These are phyloP conservation scores for Tor tambroides DNA, from an alignment of 2,113 vertebrate species.

Conservation along the genomic window DNA sequence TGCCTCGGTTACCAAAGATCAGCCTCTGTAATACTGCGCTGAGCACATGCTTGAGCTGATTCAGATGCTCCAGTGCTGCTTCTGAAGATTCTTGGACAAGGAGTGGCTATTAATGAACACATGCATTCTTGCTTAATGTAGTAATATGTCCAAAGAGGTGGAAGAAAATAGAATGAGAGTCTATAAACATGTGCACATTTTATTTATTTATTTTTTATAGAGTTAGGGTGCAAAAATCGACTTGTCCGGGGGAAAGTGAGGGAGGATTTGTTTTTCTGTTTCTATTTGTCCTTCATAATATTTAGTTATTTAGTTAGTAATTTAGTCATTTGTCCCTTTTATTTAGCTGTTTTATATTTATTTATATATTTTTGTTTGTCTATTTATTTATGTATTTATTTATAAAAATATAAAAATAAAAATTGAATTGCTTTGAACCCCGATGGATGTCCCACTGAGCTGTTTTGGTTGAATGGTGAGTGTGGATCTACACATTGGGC, in stretches of 20 bases:
- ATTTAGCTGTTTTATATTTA: too few relatives aligned
- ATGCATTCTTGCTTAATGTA: not conserved
- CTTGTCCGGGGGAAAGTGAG: not conserved
- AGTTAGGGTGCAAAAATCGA: not conserved
- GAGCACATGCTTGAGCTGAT: not conserved
- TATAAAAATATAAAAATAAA: not conserved
- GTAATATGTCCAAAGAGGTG: conserved; percentile 4
- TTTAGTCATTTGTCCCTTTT: too few relatives aligned
- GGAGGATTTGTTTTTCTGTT: not conserved
- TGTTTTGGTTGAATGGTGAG: conserved; percentile 21
- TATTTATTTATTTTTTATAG: not conserved
- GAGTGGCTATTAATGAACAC: not conserved
- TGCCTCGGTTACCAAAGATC: not conserved
- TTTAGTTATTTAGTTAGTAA: too few relatives aligned
- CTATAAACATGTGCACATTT: not conserved
- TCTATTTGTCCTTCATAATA: too few relatives aligned
- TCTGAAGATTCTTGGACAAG: not conserved
- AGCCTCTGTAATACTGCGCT: not conserved
- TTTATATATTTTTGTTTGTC: too few relatives aligned
- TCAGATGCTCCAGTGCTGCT: not conserved
- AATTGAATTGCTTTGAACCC: conserved; percentile 6
- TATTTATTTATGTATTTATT: not conserved
- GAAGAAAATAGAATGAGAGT: not conserved
- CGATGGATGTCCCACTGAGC: conserved; percentile 7
- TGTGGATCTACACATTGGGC: not conserved